phyloP scores from a whole-genome alignment of 2,888 invertebrate species.

The Lutraria lutraria region DNA sequence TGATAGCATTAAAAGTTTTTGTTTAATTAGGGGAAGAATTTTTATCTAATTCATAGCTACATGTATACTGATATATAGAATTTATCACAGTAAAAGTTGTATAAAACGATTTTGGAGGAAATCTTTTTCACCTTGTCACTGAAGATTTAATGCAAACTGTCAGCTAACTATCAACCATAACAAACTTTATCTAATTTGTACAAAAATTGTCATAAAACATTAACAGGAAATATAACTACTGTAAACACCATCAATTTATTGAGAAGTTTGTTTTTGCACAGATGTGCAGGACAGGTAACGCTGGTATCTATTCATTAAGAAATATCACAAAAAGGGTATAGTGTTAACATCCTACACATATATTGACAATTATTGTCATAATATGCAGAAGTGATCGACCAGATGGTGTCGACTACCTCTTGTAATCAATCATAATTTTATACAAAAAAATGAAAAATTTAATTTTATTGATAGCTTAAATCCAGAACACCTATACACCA shows the following conservation, averaged over 20 bases:
- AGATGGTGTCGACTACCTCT: no score
- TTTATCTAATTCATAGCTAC: neutral
- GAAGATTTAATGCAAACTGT: neutral
- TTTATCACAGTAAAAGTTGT: neutral
- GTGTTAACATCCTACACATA: no score
- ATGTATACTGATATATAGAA: slow-evolving; percentile 14
- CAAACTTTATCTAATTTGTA: slow-evolving; percentile 3
- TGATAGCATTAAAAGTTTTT: neutral
- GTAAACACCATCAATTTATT: neutral
- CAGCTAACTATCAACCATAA: neutral
- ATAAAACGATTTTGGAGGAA: neutral
- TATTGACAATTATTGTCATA: no score
- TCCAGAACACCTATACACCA: no score
- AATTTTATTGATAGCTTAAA: no score
- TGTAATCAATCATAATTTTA: no score
- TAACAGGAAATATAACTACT: slow-evolving; percentile 5
- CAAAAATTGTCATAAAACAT: slow-evolving; percentile 19
- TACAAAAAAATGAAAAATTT: no score
- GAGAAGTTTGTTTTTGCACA: neutral
- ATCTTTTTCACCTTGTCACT: neutral
- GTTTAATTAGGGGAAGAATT: neutral
- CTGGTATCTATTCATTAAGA: neutral
- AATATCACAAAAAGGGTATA: no score
- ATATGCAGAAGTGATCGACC: no score
- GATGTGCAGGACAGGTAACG: neutral